A percentile compares a stretch with the other conserved stretches of the same genome.
These are phyloP conservation scores for Bujurquina vittata DNA, from an alignment of 2,113 vertebrate species.

Conservation along the genomic window DNA sequence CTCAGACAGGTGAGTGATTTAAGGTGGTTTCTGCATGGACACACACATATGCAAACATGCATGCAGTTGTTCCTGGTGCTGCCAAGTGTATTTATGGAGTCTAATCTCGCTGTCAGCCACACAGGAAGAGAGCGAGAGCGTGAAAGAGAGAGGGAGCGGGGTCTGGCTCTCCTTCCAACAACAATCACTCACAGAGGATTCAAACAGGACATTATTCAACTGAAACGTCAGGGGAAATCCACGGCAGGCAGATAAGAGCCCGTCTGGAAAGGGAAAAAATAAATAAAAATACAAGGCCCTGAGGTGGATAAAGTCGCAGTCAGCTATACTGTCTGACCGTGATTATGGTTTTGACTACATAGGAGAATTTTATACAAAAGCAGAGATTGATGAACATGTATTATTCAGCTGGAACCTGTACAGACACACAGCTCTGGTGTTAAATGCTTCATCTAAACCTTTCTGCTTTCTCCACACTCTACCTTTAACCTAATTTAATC, in stretches of 20 bases:
- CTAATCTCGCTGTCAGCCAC: conserved; percentile 70
- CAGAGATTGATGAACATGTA: background rate
- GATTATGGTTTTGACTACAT: background rate
- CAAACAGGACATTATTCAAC: conserved; percentile 67
- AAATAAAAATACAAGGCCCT: background rate
- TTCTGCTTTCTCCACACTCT: background rate
- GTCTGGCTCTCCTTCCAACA: conserved; percentile 58
- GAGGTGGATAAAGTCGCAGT: conserved; percentile 16
- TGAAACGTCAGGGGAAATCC: conserved; percentile 54
- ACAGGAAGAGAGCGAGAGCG: conserved; percentile 53
- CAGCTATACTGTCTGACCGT: conserved; percentile 28
- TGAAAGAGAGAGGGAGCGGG: conserved; percentile 26
- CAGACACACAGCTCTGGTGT: background rate
- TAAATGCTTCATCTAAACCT: background rate
- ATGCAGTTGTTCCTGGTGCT: conserved; percentile 37
- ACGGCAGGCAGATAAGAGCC: conserved; percentile 44
- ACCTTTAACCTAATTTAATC: conserved; percentile 24
- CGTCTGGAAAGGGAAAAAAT: background rate
- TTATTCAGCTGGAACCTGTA: background rate
- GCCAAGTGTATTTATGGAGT: conserved; percentile 72
- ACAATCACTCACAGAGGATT: conserved; percentile 60
- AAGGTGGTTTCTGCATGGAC: conserved; percentile 18
- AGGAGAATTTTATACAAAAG: background rate
- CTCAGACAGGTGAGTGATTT: conserved; percentile 46
- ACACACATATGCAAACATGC: conserved; percentile 23